Percentiles rank a stretch among this genome's conserved stretches.
phyloP scores from a whole-genome alignment of 1,140 invertebrate genomes.

The Bombus consobrinus region DNA sequence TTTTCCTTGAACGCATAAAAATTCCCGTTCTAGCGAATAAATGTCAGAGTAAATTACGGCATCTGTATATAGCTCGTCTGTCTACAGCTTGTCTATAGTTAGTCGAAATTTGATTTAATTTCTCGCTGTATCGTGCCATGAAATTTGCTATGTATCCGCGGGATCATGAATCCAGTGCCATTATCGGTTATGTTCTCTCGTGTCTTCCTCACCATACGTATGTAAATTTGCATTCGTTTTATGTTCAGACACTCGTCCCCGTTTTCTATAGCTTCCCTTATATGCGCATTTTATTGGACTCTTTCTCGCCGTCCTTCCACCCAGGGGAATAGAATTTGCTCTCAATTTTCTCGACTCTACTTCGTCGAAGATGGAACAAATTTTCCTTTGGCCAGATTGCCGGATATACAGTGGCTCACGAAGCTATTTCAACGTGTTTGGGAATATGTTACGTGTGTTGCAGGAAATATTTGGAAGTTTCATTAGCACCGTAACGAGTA shows the following conservation, averaged over 20 bases:
- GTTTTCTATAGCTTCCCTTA: conserved; percentile 15
- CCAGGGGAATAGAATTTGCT: conserved; percentile 22
- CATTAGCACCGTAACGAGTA: neutral
- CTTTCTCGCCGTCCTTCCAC: neutral
- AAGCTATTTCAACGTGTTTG: neutral
- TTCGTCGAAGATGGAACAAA: conserved; percentile 10
- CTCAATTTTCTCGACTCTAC: conserved; percentile 19
- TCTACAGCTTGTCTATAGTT: neutral
- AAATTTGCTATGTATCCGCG: conserved; percentile 18
- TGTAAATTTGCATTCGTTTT: conserved; percentile 39
- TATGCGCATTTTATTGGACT: conserved; percentile 14
- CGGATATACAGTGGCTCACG: neutral
- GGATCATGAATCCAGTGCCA: conserved; percentile 25
- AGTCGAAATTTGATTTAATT: conserved; percentile 31
- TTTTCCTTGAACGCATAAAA: too few species aligned
- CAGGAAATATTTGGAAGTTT: neutral
- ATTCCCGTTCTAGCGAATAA: neutral
- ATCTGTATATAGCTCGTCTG: neutral
- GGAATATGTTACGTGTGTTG: neutral
- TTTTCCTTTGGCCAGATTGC: conserved; percentile 21
- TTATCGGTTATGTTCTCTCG: conserved; percentile 37
- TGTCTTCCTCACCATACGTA: conserved; percentile 9
- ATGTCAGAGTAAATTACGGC: neutral
- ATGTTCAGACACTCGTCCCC: neutral
- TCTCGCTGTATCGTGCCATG: conserved; percentile 1